Evolutionary conservation across 64 coral and sea anemone genomes (phyloP).

Genomic region (Pachyseris speciosa): DNA sequence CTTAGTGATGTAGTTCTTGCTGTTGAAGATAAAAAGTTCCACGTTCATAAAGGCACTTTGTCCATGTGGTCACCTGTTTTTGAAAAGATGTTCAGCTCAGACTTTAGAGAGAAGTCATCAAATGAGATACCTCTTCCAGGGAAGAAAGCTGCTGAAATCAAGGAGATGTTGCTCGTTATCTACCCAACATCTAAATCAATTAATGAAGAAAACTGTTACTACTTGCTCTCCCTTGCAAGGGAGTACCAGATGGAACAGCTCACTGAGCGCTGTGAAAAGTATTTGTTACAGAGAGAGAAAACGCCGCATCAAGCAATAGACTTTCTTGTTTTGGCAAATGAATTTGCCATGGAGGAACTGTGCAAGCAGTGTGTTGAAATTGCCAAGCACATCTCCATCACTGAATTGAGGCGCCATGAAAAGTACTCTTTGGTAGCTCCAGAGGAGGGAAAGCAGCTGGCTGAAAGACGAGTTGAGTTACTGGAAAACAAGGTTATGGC

Average conservation of each 20-base stretch:
- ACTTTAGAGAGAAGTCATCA: conserved; percentile 46
- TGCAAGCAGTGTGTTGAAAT: conserved; percentile 76
- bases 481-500: conserved; percentile 56
- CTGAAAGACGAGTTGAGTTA: conserved; percentile 59
- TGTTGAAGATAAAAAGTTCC: conserved; percentile 67
- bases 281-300: conserved; percentile 61
- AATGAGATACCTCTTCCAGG: conserved; percentile 60
- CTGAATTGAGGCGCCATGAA: conserved; percentile 63
- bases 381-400: conserved; percentile 76
- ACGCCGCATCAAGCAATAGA: conserved; percentile 59
- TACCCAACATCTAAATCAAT: conserved; percentile 73
- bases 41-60: conserved; percentile 73
- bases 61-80: conserved; percentile 87
- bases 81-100: conserved; percentile 73
- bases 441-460: conserved; percentile 52
- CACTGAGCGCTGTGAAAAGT: conserved; percentile 66
- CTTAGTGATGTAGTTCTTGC: conserved; percentile 69
- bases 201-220: conserved; percentile 63
- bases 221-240: conserved; percentile 56
- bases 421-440: conserved; percentile 62
- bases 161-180: conserved; percentile 72
- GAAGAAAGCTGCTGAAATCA: conserved; percentile 70
- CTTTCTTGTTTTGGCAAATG: conserved; percentile 63
- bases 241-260: conserved; percentile 86
- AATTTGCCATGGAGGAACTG: conserved; percentile 53